Evolutionary conservation across 2,888 invertebrate genomes (phyloP).

Genomic region (Chrysotoxum bicinctum): DNA sequence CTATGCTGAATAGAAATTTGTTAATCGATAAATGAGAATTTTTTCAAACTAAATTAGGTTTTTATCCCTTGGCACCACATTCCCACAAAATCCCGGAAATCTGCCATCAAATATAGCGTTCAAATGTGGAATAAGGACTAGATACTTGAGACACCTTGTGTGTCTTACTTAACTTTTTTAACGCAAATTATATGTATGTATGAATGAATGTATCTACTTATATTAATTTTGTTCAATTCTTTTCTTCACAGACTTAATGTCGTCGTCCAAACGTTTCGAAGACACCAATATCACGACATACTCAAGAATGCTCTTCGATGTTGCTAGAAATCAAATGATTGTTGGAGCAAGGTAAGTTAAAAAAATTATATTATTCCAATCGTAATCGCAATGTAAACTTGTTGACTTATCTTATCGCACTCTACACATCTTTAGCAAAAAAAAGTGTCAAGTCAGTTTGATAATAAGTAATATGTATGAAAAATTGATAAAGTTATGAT

Average conservation of each 20-base stretch:
- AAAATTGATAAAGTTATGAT: conserved; percentile 2
- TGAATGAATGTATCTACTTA: too few relatives aligned
- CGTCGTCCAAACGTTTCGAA: conserved; percentile 86
- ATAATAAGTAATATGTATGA: neutral
- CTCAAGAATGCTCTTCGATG: conserved; percentile 93
- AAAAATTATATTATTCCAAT: neutral
- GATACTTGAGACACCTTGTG: too few relatives aligned
- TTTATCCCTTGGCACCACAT: too few relatives aligned
- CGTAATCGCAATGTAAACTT: conserved; percentile 42
- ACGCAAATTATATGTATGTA: conserved; percentile 11
- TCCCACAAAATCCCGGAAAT: too few relatives aligned
- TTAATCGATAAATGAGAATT: too few relatives aligned
- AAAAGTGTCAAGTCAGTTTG: conserved; percentile 28
- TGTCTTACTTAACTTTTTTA: neutral
- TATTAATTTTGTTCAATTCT: neutral
- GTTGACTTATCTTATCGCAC: conserved; percentile 51
- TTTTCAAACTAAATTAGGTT: too few relatives aligned
- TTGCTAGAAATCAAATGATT: conserved; percentile 92
- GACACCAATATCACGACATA: conserved; percentile 89
- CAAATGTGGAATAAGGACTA: too few relatives aligned
- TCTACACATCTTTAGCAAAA: neutral
- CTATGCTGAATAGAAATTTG: too few relatives aligned
- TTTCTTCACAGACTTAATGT: conserved; percentile 85
- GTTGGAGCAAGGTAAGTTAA: conserved; percentile 92
- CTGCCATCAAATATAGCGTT: too few relatives aligned